Evolutionary conservation across 2,797 vertebrate species (phyloP).

Genomic region (Leucoraja ocellata): DNA sequence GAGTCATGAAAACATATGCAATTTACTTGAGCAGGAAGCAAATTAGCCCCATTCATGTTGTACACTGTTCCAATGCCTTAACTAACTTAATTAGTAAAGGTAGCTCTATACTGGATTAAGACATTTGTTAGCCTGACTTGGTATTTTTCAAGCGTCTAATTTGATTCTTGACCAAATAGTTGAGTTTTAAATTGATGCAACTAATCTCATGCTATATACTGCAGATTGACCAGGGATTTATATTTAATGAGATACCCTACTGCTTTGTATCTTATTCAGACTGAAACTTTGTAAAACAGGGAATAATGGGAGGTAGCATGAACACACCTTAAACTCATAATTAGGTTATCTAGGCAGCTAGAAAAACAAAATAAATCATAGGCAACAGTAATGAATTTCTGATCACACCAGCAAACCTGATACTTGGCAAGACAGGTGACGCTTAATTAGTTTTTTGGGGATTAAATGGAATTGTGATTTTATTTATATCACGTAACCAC

Average conservation of each 20-base stretch:
- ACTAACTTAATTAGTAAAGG: slow-evolving; percentile 51
- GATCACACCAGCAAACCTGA: slow-evolving; percentile 24
- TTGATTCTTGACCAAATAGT: slow-evolving; percentile 50
- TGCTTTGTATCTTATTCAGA: slow-evolving; percentile 14
- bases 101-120: slow-evolving; percentile 51
- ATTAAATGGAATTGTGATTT: slow-evolving; percentile 16
- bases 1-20: background rate
- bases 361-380: slow-evolving; percentile 20
- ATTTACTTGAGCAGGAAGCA: background rate
- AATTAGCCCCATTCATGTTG: background rate
- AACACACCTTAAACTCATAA: slow-evolving; percentile 33
- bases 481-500: background rate
- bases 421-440: slow-evolving; percentile 16
- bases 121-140: slow-evolving; percentile 48
- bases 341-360: slow-evolving; percentile 16
- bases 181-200: slow-evolving; percentile 45
- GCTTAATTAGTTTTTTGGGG: slow-evolving; percentile 29
- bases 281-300: slow-evolving; percentile 7
- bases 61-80: slow-evolving; percentile 11
- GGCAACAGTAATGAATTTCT: slow-evolving; percentile 24
- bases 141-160: slow-evolving; percentile 53
- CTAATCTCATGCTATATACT: slow-evolving; percentile 21
- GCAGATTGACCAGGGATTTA: slow-evolving; percentile 16
- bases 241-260: slow-evolving; percentile 42
- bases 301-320: slow-evolving; percentile 21